Percentiles rank a stretch among this genome's conserved stretches.
phyloP scores from a whole-genome alignment of 2,888 invertebrate species.

The Conops quadrifasciatus region DNA sequence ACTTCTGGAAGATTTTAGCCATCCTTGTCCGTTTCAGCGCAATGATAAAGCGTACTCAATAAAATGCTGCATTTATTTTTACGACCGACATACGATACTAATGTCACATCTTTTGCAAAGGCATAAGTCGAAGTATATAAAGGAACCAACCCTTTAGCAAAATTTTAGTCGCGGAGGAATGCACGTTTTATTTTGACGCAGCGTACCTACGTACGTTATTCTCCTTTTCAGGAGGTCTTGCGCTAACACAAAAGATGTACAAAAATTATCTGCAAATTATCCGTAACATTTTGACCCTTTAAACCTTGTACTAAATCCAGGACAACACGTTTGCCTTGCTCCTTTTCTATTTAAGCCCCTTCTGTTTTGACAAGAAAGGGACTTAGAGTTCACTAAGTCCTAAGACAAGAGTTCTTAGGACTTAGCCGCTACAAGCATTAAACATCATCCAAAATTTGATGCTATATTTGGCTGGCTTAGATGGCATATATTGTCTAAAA shows the following conservation, averaged over 20 bases:
- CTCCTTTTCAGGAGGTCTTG: constrained; percentile 8
- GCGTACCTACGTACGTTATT: too few relatives aligned
- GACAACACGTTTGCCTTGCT: constrained; percentile 1
- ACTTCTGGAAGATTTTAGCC: constrained; percentile 2
- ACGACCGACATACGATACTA: constrained; percentile 14
- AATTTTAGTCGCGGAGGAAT: constrained; percentile 6
- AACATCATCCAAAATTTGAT: constrained; percentile 1
- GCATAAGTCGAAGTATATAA: constrained; percentile 11
- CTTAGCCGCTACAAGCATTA: neutral
- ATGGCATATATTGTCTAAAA: constrained; percentile 12
- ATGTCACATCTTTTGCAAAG: neutral
- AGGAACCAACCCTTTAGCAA: constrained; percentile 3
- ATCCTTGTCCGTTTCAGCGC: constrained; percentile 4
- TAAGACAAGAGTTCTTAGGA: neutral
- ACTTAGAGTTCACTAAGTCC: too few relatives aligned
- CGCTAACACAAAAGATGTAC: neutral
- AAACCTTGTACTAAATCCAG: constrained; percentile 14
- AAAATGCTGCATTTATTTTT: constrained; percentile 8
- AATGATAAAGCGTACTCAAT: constrained; percentile 10
- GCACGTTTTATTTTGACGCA: constrained; percentile 14
- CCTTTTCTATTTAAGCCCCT: constrained; percentile 3
- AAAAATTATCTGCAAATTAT: neutral
- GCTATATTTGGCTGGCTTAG: neutral
- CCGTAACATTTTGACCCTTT: neutral
- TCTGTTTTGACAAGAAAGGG: constrained; percentile 8